These are phyloP conservation scores for Microtus ochrogaster DNA, from an alignment of 2,113 vertebrate genomes.

Conservation along the genomic window DNA sequence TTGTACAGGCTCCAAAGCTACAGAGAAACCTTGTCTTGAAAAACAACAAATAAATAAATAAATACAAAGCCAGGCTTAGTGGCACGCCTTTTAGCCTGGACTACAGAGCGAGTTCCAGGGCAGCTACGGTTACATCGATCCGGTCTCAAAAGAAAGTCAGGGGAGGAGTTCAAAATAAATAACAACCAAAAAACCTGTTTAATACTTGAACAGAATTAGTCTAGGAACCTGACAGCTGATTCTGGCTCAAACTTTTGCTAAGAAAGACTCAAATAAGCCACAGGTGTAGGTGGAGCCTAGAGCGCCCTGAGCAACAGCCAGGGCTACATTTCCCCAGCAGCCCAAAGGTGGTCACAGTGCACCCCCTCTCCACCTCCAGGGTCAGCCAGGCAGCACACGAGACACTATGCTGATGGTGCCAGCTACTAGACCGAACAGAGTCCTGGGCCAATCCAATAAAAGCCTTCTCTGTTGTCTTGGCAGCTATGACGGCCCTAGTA, in stretches of 20 bases:
- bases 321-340: not conserved
- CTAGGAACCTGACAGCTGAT: not conserved
- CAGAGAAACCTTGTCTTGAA: not conserved
- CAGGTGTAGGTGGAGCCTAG: not conserved
- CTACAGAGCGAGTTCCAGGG: not conserved
- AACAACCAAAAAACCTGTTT: not conserved
- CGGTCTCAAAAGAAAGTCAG: not conserved
- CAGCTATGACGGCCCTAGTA: not conserved
- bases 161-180: not conserved
- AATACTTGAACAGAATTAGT: not conserved
- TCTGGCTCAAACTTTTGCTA: not conserved
- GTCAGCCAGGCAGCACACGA: no score
- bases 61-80: not conserved
- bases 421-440: no score
- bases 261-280: not conserved
- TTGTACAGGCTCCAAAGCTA: no score
- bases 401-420: not conserved
- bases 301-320: not conserved
- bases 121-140: not conserved
- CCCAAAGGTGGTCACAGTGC: not conserved
- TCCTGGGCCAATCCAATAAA: fast-evolving
- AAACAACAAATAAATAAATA: not conserved
- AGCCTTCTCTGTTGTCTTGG: not conserved
- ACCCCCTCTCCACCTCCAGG: not conserved
- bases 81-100: not conserved